A percentile compares a stretch with the other conserved stretches of the same genome.
Conservation (phyloP, 2,113 vertebrate genomes). For the Dolichotis patagonum region DNA sequence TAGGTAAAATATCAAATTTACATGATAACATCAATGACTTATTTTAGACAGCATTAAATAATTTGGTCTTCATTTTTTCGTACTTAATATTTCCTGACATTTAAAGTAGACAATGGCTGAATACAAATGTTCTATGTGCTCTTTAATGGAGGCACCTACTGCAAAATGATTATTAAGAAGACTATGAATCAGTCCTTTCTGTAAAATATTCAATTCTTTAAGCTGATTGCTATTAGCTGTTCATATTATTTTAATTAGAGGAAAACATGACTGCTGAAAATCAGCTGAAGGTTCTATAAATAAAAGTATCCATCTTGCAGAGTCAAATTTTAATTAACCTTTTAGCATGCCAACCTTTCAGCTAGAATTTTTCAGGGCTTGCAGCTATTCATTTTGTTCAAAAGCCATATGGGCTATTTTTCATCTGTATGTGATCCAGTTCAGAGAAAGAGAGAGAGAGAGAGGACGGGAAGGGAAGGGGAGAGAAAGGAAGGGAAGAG, state of each 20-base stretch:
- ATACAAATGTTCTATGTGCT: constrained; percentile 73
- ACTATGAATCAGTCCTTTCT: constrained; percentile 73
- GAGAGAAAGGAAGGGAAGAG: background rate
- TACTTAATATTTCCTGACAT: constrained; percentile 76
- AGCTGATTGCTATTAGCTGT: constrained; percentile 83
- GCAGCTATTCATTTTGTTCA: constrained; percentile 76
- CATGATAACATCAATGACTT: constrained; percentile 67
- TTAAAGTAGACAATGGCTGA: constrained; percentile 78
- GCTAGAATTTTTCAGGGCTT: constrained; percentile 59
- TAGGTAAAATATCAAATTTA: constrained; percentile 72
- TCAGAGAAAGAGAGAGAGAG: background rate
- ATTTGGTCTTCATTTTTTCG: constrained; percentile 65
- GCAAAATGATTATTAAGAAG: constrained; percentile 72
- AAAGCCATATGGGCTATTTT: constrained; percentile 74
- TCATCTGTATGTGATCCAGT: constrained; percentile 69
- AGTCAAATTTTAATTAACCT: constrained; percentile 84
- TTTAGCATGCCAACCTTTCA: constrained; percentile 70
- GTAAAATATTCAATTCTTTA: constrained; percentile 81
- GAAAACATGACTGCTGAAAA: constrained; percentile 79
- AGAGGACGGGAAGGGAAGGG: background rate
- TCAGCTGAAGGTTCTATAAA: constrained; percentile 79
- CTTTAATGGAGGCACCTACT: constrained; percentile 69
- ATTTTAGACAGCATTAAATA: constrained; percentile 77
- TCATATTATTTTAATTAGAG: constrained; percentile 82
- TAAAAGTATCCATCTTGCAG: constrained; percentile 72